A percentile compares a stretch with the other conserved stretches of the same genome.
phyloP scores from a whole-genome alignment of 2,113 vertebrate species.

The rat (Rattus norvegicus) region GRCr8 NC_086031.1:39444001-39444500 shows the following conservation, averaged over 20 bases:
- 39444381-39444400: no score
- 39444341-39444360: not conserved
- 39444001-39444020: not conserved
- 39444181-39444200: not conserved
- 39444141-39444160: not conserved
- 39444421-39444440: conserved; percentile 3
- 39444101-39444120: not conserved
- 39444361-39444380: no score
- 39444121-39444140: not conserved
- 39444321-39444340: not conserved
- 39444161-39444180: not conserved
- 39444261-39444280: not conserved
- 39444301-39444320: not conserved
- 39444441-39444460: not conserved
- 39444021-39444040: not conserved
- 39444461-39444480: conserved; percentile 33
- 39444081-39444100: not conserved
- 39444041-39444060: not conserved
- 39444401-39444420: not conserved
- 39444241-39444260: not conserved
- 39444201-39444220: not conserved
- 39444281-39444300: not conserved
- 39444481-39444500: not conserved
- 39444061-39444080: not conserved
- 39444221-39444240: conserved; percentile 21